A percentile compares a stretch with the other conserved stretches of the same genome.
These are phyloP conservation scores for Heliocidaris erythrogramma DNA, from an alignment of 35 echinoderm and acorn worm species.

Conservation along the genomic window DNA sequence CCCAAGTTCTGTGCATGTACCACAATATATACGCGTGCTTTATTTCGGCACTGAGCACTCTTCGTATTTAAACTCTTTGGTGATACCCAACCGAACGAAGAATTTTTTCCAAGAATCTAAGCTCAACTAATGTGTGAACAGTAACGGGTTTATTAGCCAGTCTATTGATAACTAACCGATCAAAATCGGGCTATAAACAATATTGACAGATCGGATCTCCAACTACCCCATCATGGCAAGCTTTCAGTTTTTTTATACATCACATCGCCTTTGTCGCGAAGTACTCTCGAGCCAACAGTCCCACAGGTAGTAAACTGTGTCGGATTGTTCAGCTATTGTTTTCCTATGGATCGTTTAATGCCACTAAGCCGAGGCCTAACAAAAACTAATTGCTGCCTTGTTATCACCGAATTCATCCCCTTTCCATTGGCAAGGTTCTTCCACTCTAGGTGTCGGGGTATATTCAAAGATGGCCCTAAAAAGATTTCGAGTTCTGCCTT, in stretches of 20 bases:
- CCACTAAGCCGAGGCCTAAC: slow-evolving; percentile 43
- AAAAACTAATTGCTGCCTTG: slow-evolving; percentile 52
- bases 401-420: slow-evolving; percentile 35
- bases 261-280: background rate
- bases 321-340: slow-evolving; percentile 35
- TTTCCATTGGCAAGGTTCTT: slow-evolving; percentile 22
- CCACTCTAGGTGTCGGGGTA: slow-evolving; percentile 27
- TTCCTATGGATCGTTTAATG: slow-evolving; percentile 52
- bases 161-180: slow-evolving; percentile 47
- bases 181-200: slow-evolving; percentile 49
- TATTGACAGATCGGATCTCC: slow-evolving; percentile 32
- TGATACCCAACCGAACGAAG: slow-evolving; percentile 1
- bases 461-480: slow-evolving; percentile 14
- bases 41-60: too few species aligned
- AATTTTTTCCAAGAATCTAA: background rate
- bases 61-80: too few species aligned
- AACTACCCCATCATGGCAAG: background rate
- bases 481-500: slow-evolving; percentile 10
- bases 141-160: slow-evolving; percentile 42
- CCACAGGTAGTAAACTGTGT: slow-evolving; percentile 46
- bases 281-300: slow-evolving; percentile 31
- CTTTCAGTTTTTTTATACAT: background rate
- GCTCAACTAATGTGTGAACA: slow-evolving; percentile 46
- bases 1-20: too few species aligned
- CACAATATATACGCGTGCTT: too few species aligned